Evolutionary conservation across 2,888 invertebrate genomes (phyloP).

Genomic region (Cerceris ruficornis): DNA sequence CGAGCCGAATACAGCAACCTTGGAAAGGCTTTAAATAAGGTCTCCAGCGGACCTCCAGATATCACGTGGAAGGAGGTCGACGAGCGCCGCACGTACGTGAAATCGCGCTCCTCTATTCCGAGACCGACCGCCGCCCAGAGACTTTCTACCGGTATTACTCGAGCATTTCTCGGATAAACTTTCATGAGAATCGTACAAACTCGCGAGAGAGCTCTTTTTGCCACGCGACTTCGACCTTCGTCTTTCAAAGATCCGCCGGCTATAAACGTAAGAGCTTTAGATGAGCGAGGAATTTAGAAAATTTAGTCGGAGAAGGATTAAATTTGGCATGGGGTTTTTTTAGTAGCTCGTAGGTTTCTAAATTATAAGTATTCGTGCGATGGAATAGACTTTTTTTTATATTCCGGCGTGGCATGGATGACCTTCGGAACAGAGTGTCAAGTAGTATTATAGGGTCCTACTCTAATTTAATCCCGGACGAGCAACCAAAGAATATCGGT

Average conservation of each 20-base stretch:
- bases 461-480: too few relatives aligned
- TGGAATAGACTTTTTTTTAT: too few relatives aligned
- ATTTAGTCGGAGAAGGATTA: not conserved
- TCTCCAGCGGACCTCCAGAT: slow-evolving; percentile 30
- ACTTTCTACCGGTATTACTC: slow-evolving; percentile 36
- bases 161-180: slow-evolving; percentile 21
- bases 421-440: too few relatives aligned
- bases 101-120: slow-evolving; percentile 33
- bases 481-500: too few relatives aligned
- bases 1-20: slow-evolving; percentile 22
- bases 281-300: not conserved
- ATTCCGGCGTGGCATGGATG: too few relatives aligned
- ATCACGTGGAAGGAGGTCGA: slow-evolving; percentile 38
- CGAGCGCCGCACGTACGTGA: slow-evolving; percentile 28
- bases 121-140: not conserved
- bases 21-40: slow-evolving; percentile 41
- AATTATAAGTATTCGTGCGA: too few relatives aligned
- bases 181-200: slow-evolving; percentile 36
- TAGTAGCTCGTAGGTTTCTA: too few relatives aligned
- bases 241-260: too few relatives aligned
- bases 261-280: too few relatives aligned
- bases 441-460: too few relatives aligned
- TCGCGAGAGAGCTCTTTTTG: not conserved
- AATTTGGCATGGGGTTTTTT: not conserved
- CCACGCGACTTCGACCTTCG: not conserved